Base-by-base conservation (phyloP, 2,113 vertebrate genomes). In the Dipodomys ordii region DNA sequence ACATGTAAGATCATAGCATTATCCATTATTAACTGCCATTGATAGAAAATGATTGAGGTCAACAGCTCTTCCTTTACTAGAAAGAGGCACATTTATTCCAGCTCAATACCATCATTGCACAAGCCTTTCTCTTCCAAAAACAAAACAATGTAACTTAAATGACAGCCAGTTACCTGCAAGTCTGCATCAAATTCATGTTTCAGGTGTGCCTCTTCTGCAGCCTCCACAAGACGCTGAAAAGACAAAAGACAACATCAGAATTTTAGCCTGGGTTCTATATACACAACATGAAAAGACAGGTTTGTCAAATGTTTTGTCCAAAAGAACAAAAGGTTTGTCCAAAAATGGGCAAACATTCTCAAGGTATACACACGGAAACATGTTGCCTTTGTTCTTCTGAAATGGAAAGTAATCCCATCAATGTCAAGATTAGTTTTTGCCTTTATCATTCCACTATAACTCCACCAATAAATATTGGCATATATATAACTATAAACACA, bases 131-230 rank as follows among this genome's bases (percentile, higher is more conserved):
- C 76, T 73, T 20, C 2, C 13, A 74, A 16, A 79, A 25, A 83
- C 11, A 39, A 87, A 91, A 46, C 25, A 71, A 62, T 23, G 44
- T 4, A 94, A 86, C 18, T 76, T 10, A 68, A 92, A 87, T 6
- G 13, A 4, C 67, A 84, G 78, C 60, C 96, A 78, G 57, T 98
- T 98, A 99, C 99, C 99, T 99, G 99, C 35, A 99, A 97, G 92
- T 99, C 97, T 90, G 99, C 99, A 96, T 99, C 99, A 95, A 99
- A 99, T 79, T 99, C 99, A 1, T 99, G 99, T 95, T 99, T 99
- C 89, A 99, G 98, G 82, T 99, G 99, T 71, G 99, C 99, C 92
- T 99, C 99, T 96, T 99, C 99, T 85, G 99, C 99, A 76, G 99
- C 99, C 96, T 99, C 99, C 25, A 99, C 99, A 64, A 99, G 98